Percentiles rank a stretch among this genome's conserved stretches.
phyloP scores from a whole-genome alignment of 2,888 invertebrate species.

The Himalopsyche tibetana region DNA sequence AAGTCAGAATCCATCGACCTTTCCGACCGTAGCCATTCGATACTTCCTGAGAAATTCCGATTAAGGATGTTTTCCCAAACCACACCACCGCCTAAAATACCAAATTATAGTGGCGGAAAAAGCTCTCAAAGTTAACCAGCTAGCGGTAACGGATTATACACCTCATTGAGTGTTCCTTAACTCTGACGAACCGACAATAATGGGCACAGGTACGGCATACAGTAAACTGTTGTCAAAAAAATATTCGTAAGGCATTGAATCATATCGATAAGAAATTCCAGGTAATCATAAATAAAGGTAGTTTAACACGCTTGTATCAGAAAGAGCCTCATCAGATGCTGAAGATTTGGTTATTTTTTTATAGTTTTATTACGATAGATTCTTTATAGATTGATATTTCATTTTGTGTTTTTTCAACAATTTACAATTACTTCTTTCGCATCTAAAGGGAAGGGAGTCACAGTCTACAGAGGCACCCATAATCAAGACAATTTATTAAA shows the following conservation, averaged over 20 bases:
- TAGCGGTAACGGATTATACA: neutral
- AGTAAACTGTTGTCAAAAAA: neutral
- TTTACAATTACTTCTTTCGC: too few relatives aligned
- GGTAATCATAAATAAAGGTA: conserved; percentile 13
- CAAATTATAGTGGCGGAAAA: conserved; percentile 24
- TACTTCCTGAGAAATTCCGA: conserved; percentile 23
- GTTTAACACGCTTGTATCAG: neutral
- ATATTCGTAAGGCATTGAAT: neutral
- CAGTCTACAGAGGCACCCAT: too few relatives aligned
- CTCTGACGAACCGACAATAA: conserved; percentile 14
- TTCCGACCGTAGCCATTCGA: neutral
- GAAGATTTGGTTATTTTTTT: neutral
- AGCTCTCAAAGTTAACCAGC: conserved; percentile 18
- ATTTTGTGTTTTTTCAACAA: too few relatives aligned
- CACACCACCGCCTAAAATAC: neutral
- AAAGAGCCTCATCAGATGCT: neutral
- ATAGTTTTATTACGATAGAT: neutral
- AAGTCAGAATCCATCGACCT: too few relatives aligned
- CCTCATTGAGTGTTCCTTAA: conserved; percentile 15
- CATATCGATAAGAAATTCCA: neutral
- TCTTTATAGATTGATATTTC: neutral
- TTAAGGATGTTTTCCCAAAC: conserved; percentile 14
- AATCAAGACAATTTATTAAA: too few relatives aligned
- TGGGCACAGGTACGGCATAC: neutral
- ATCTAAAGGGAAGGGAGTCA: too few relatives aligned